These are phyloP conservation scores for Cervus canadensis DNA, from an alignment of 2,113 vertebrate genomes.

Conservation along the genomic window DNA sequence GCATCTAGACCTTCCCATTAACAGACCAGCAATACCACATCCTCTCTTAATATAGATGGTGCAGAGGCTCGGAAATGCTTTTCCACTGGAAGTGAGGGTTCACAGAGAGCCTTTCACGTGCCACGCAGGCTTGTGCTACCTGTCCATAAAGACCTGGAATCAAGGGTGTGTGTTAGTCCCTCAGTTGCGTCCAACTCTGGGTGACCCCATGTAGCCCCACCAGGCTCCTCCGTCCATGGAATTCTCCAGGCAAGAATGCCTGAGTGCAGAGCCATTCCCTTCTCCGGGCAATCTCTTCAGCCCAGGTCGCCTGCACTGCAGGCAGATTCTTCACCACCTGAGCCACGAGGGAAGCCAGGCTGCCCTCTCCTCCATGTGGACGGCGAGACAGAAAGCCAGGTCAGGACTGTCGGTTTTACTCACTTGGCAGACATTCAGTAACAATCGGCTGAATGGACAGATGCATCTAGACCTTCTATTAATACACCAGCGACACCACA, in stretches of 20 bases:
- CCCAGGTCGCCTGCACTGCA: not conserved
- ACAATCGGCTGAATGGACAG: not conserved
- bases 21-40: accelerated
- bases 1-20: not conserved
- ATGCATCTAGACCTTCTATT: not conserved
- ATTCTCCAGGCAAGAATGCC: not conserved
- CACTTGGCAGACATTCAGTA: not conserved
- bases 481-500: accelerated
- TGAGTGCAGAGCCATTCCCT: not conserved
- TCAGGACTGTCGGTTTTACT: not conserved
- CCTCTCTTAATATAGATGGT: not conserved
- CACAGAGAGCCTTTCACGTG: not conserved
- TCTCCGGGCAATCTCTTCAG: not conserved
- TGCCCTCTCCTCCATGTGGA: not conserved
- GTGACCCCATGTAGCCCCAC: not conserved
- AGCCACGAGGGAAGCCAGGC: not conserved
- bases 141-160: not conserved
- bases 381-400: not conserved
- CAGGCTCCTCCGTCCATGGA: not conserved
- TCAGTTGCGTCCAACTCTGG: not conserved
- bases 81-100: not conserved
- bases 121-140: not conserved
- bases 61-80: not conserved
- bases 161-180: not conserved
- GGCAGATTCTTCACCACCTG: not conserved